These are phyloP conservation scores for Hoplodrina blanda DNA, from an alignment of 2,888 invertebrate genomes.

Conservation along the genomic window DNA sequence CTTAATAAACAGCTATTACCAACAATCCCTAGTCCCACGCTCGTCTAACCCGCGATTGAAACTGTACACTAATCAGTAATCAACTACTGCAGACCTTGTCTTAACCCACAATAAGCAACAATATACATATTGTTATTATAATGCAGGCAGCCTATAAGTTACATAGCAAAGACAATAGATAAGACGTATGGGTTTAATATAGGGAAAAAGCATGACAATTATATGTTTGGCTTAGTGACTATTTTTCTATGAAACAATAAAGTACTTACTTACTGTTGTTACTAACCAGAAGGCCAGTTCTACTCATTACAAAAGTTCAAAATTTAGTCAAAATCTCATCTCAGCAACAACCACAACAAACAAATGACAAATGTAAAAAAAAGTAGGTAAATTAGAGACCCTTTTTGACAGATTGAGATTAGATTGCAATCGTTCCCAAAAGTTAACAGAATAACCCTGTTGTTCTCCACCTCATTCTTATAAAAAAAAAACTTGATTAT, in stretches of 20 bases:
- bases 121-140: conserved; percentile 56
- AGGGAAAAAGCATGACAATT: conserved; percentile 19
- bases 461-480: too few species aligned
- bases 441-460: too few species aligned
- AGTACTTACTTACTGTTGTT: background rate
- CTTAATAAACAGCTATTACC: conserved; percentile 74
- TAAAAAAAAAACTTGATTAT: too few species aligned
- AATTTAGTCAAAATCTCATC: too few species aligned
- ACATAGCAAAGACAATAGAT: conserved; percentile 21
- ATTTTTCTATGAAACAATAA: conserved; percentile 26
- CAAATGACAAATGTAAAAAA: too few species aligned
- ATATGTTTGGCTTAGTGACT: conserved; percentile 8
- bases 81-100: conserved; percentile 70
- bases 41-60: conserved; percentile 74
- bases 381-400: too few species aligned
- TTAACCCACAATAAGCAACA: conserved; percentile 55
- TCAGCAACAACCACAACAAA: too few species aligned
- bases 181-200: conserved; percentile 1
- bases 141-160: conserved; percentile 17
- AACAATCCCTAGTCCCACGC: conserved; percentile 84
- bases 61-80: conserved; percentile 69
- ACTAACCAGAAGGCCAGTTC: too few species aligned
- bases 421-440: too few species aligned
- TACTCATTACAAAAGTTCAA: too few species aligned
- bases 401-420: too few species aligned